Evolutionary conservation across 2,888 invertebrate species (phyloP).

Genomic region (Galeruca laticollis): DNA sequence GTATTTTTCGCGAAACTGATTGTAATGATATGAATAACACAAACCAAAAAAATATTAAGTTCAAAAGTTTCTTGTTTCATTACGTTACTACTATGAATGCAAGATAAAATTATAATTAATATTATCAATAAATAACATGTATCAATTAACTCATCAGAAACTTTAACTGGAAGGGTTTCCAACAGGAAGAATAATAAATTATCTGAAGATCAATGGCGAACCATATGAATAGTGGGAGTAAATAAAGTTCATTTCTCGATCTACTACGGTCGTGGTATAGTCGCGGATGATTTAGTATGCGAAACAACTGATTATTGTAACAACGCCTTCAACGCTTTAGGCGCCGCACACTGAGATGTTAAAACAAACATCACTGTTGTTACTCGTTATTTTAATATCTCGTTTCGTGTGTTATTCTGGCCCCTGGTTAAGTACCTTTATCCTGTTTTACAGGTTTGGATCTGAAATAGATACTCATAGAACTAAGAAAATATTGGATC

Average conservation of each 20-base stretch:
- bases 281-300: slow-evolving; percentile 62
- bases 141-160: neutral
- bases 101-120: too few relatives aligned
- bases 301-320: slow-evolving; percentile 65
- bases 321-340: slow-evolving; percentile 65
- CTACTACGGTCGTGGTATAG: slow-evolving; percentile 11
- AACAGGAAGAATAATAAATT: slow-evolving; percentile 15
- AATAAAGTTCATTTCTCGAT: slow-evolving; percentile 26
- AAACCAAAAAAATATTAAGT: too few relatives aligned
- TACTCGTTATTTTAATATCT: slow-evolving; percentile 67
- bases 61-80: too few relatives aligned
- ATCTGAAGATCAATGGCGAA: slow-evolving; percentile 29
- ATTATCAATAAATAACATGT: neutral
- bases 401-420: slow-evolving; percentile 58
- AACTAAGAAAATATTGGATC: neutral
- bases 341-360: slow-evolving; percentile 63
- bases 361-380: slow-evolving; percentile 67
- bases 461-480: neutral
- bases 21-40: too few relatives aligned
- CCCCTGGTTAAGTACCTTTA: slow-evolving; percentile 57
- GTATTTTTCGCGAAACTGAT: too few relatives aligned
- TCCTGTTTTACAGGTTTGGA: slow-evolving; percentile 21
- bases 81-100: too few relatives aligned
- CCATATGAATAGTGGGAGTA: slow-evolving; percentile 24
- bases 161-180: neutral